Conservation (phyloP, 2,797 vertebrate species). For the Tangara arthus region DNA sequence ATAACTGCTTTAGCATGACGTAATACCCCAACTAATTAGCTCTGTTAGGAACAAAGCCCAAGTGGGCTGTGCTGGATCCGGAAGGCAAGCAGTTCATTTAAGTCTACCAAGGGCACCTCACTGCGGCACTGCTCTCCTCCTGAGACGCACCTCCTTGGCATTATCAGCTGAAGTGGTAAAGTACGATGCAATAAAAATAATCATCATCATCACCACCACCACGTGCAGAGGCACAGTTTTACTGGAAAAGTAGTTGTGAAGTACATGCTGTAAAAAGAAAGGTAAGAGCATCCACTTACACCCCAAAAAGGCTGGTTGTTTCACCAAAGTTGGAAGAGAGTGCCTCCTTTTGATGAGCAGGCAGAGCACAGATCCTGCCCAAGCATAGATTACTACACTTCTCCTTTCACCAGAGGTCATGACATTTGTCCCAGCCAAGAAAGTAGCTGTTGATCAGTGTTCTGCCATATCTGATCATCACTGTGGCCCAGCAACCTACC, state of each 20-base stretch:
- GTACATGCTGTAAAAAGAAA: background rate
- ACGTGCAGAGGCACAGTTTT: background rate
- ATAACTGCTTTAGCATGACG: background rate
- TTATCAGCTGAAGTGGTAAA: background rate
- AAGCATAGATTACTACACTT: background rate
- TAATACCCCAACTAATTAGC: background rate
- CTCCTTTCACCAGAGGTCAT: background rate
- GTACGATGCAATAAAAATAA: background rate
- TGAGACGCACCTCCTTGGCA: background rate
- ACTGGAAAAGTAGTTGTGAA: background rate
- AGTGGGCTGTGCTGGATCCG: background rate
- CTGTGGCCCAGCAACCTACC: background rate
- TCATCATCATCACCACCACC: background rate
- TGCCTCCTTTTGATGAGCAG: background rate
- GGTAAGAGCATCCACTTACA: background rate
- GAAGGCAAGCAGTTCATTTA: background rate
- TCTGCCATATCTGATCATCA: background rate
- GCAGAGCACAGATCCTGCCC: background rate
- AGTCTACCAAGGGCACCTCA: background rate
- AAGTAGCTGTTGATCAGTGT: background rate
- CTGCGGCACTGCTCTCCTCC: background rate
- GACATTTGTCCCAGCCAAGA: background rate
- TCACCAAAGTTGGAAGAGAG: background rate
- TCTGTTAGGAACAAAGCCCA: background rate
- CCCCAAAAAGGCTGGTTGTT: background rate